Base-by-base conservation (phyloP, 2,888 invertebrate genomes). In the Andrena trimmerana region DNA sequence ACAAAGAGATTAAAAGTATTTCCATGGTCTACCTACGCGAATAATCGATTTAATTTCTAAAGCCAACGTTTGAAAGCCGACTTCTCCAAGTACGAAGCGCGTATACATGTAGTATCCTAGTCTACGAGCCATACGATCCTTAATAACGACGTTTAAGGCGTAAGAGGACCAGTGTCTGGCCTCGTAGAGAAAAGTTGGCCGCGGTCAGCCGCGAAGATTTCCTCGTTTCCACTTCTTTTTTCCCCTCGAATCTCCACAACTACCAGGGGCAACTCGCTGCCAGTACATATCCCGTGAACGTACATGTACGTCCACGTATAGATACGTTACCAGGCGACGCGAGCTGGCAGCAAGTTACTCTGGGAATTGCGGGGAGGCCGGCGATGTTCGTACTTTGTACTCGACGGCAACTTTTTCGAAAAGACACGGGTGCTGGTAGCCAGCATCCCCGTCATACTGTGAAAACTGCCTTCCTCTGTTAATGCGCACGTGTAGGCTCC, bases 241-340 rank as follows among this genome's bases (percentile, higher is more conserved):
- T 48, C n/a, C 62, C 50, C 36, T 65, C 73, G 73, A 83, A 85
- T 83, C 86, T 86, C 84, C 81, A 79, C 85, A 79, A 83, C 68
- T 77, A 77, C 52, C 63, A 33, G 7, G 70, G 36, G 66, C 81
- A 71, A 84, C 71, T 76, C 80, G 77, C 36, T 67, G 76, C 78
- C 77, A 82, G 87, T 85, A 87, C 87, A 87, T 86, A 86, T 73
- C 68, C 60, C 54, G 29, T 27, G 74, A 69, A 60, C 79, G 82
- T 85, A 83, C 77, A 77, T 70, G 78, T 86, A 79, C 76, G 74
- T 83, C 77, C 60, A 86, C 81, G 84, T 90, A 91, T 89, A 90
- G 90, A 91, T 91, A 91, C 90, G 90, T 91, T 92, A 90, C 90
- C 86, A 87, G 86, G 86, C 86, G 88, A 88, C 77, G 76, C 86